Base-by-base conservation (phyloP, 1,140 invertebrate species). In the Lucilia cuprina region DNA sequence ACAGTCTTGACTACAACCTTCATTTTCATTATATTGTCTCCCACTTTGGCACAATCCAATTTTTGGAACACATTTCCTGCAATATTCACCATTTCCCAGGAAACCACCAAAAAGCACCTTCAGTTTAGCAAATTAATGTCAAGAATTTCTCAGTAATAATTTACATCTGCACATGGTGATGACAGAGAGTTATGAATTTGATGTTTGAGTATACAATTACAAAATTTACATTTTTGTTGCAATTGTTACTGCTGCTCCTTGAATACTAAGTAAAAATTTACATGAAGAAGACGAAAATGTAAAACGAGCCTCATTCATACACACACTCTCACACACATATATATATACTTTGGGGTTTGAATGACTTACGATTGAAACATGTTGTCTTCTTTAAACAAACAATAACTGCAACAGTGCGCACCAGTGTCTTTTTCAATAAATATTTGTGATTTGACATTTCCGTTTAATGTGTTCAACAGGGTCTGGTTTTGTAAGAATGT, bases 361-460 rank as follows among this genome's bases (percentile, higher is more conserved):
- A 10, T 41, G 41, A 41, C 5, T 41, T 41, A 41, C 41, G 7
- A 41, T 0, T 10, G 7, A 41, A 41, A 8, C 21, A 30, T 13
- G 41, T 74, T 34, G 25, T 74, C 74, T 13, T 30, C 9, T 34
- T 30, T 10, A 74, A 12, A 74, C n/a, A 34, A 13, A 12, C 74
- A 34, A 74, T 30, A 34, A 30, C 74, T 30, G 12, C 74, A 74
- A 12, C 21, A 30, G 25, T 30, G 25, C 25, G 10, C 74, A 30
- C 13, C 30, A 77, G 9, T 34, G 74, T 77, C 74, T 41, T 77
- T 21, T 77, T 77, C 74, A 77, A 77, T 77, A 77, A 77, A 77
- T 77, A 77, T 77, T 77, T 77, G 74, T 77, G 74, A 77, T 77
- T 77, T 77, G 74, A 77, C 74, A 77, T 77, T 77, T 77, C 74